A percentile compares a stretch with the other conserved stretches of the same genome.
phyloP scores from a whole-genome alignment of 37 sponge, comb jelly and placozoan species.

The Aplysina aerophoba region DNA sequence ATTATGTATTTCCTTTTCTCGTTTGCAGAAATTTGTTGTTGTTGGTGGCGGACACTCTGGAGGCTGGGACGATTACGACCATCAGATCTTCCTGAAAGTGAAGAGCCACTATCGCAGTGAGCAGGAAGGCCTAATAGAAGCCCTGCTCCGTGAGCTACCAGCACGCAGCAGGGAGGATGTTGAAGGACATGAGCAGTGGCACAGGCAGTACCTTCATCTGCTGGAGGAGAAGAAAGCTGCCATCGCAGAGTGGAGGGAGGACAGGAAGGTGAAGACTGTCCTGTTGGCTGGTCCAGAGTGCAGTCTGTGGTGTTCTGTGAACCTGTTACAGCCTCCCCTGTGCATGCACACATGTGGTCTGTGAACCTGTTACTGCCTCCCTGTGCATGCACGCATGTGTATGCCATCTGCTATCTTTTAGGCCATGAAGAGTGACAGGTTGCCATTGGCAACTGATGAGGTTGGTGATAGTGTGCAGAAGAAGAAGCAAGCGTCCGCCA shows the following conservation, averaged over 20 bases:
- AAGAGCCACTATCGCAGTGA: conserved; percentile 27
- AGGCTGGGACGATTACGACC: conserved; percentile 95
- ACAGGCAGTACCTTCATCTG: conserved; percentile 66
- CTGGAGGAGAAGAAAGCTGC: conserved; percentile 79
- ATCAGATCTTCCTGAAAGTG: conserved; percentile 70
- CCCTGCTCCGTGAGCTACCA: conserved; percentile 63
- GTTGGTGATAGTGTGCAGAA: neutral
- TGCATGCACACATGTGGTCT: too few relatives aligned
- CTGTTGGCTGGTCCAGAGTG: neutral
- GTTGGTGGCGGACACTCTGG: conserved; percentile 80
- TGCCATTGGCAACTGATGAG: neutral
- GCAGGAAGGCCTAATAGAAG: conserved; percentile 45
- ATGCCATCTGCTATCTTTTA: neutral
- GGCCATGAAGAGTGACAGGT: neutral
- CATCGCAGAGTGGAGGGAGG: conserved; percentile 74
- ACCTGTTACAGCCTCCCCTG: too few relatives aligned
- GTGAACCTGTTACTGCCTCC: neutral
- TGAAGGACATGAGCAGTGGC: conserved; percentile 81
- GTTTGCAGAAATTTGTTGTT: conserved; percentile 68
- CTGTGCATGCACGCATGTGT: neutral
- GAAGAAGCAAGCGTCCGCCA: neutral
- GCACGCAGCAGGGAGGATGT: conserved; percentile 63
- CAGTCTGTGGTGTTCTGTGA: neutral
- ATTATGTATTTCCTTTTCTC: neutral
- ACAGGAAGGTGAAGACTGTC: conserved; percentile 50